Conservation (phyloP, 2,888 invertebrate genomes). For the Ormyrus pomaceus region DNA sequence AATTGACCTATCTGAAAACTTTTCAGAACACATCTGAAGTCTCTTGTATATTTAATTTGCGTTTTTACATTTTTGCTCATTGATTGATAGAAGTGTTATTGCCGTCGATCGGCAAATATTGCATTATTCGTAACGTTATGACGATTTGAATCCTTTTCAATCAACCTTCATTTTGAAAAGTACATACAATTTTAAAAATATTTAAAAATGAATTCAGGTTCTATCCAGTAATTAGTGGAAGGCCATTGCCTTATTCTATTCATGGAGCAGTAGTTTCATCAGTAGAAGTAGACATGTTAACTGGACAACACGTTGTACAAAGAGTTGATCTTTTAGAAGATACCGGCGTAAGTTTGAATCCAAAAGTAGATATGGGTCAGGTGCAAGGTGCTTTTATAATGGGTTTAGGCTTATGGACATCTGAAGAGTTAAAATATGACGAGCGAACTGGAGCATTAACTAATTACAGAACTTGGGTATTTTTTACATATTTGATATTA, state of each 20-base stretch:
- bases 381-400: slow-evolving; percentile 88
- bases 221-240: too few species aligned
- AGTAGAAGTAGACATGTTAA: slow-evolving; percentile 86
- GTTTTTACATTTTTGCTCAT: too few species aligned
- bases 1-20: too few species aligned
- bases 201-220: too few species aligned
- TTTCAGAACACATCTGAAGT: too few species aligned
- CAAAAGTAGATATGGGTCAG: slow-evolving; percentile 85
- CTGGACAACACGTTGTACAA: slow-evolving; percentile 83
- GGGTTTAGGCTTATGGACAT: slow-evolving; percentile 87
- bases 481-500: neutral
- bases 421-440: slow-evolving; percentile 83
- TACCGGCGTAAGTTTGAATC: slow-evolving; percentile 84
- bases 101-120: too few species aligned
- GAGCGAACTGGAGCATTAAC: slow-evolving; percentile 81
- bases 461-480: slow-evolving; percentile 87
- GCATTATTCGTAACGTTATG: too few species aligned
- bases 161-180: too few species aligned
- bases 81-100: too few species aligned
- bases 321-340: slow-evolving; percentile 87
- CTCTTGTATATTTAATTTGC: too few species aligned
- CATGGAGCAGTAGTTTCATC: slow-evolving; percentile 83
- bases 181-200: too few species aligned
- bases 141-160: too few species aligned
- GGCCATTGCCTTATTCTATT: slow-evolving; percentile 77